These are phyloP conservation scores for Athene noctua DNA, from an alignment of 2,113 vertebrate species.

Conservation along the genomic window DNA sequence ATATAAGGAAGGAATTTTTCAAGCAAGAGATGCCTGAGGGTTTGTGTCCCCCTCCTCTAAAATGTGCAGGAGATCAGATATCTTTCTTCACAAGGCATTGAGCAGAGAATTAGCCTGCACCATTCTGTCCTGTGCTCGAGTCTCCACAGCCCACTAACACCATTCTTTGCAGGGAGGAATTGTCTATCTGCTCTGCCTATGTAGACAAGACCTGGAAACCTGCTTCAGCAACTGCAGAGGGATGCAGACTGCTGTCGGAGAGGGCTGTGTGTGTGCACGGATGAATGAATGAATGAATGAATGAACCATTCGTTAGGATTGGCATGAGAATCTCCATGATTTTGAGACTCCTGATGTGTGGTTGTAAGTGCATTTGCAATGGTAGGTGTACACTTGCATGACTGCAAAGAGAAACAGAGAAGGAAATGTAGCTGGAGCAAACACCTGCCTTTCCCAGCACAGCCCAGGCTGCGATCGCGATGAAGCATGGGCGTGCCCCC, in stretches of 20 bases:
- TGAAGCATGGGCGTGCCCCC: neutral
- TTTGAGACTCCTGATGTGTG: neutral
- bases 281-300: constrained; percentile 54
- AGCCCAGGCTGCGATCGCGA: neutral
- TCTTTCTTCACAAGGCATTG: neutral
- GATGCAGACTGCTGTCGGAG: neutral
- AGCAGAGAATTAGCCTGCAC: neutral
- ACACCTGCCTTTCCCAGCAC: neutral
- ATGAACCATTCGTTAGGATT: neutral
- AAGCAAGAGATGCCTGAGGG: neutral
- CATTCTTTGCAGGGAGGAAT: neutral
- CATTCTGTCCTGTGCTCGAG: neutral
- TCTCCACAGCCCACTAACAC: neutral
- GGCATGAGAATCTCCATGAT: neutral
- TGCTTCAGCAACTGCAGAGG: constrained; percentile 7
- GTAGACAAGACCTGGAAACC: neutral
- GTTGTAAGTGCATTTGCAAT: neutral
- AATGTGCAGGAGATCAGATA: neutral
- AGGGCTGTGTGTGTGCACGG: constrained; percentile 28
- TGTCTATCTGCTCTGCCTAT: neutral
- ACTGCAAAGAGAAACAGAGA: neutral
- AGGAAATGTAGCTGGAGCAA: neutral
- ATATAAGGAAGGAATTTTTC: neutral
- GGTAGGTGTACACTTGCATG: neutral
- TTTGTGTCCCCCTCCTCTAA: neutral